These are phyloP conservation scores for Dunckerocampus dactyliophorus DNA, from an alignment of 2,113 vertebrate species.

Conservation along the genomic window DNA sequence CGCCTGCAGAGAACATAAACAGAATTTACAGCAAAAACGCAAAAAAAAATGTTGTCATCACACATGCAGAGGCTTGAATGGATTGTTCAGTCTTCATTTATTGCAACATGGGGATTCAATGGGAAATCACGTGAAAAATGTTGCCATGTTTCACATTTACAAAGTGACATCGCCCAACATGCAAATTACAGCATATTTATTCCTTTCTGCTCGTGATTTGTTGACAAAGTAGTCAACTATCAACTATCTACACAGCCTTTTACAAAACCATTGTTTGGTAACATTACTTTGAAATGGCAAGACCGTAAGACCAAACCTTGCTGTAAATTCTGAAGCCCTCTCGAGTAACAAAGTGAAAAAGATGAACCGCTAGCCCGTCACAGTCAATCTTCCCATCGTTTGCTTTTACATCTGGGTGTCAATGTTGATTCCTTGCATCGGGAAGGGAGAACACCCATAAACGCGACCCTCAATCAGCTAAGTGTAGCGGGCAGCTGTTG, in stretches of 20 bases:
- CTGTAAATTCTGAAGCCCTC: not conserved
- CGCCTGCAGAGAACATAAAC: conserved; percentile 56
- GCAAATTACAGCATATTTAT: too few species aligned
- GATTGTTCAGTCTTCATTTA: not conserved
- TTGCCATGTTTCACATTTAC: too few species aligned
- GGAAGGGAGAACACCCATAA: conserved; percentile 50
- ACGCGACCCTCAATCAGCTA: conserved; percentile 57
- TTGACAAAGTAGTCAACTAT: too few species aligned
- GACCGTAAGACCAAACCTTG: too few species aligned
- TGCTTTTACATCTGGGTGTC: conserved; percentile 46
- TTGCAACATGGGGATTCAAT: conserved; percentile 1
- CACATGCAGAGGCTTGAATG: conserved; percentile 26
- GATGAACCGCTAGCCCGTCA: not conserved
- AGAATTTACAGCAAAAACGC: conserved; percentile 31
- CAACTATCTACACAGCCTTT: too few species aligned
- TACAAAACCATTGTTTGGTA: too few species aligned
- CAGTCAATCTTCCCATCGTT: conserved; percentile 38
- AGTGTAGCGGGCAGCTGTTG: conserved; percentile 72
- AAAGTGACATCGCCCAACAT: too few species aligned
- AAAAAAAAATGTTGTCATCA: conserved; percentile 11
- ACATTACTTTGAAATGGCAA: too few species aligned
- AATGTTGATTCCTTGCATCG: conserved; percentile 47
- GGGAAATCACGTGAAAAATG: not conserved
- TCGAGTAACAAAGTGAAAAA: not conserved
- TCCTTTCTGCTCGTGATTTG: too few species aligned